A percentile compares a stretch with the other conserved stretches of the same genome.
Evolutionary conservation across 2,113 vertebrate genomes (phyloP).

Genomic region (Fregetta grallaria): DNA sequence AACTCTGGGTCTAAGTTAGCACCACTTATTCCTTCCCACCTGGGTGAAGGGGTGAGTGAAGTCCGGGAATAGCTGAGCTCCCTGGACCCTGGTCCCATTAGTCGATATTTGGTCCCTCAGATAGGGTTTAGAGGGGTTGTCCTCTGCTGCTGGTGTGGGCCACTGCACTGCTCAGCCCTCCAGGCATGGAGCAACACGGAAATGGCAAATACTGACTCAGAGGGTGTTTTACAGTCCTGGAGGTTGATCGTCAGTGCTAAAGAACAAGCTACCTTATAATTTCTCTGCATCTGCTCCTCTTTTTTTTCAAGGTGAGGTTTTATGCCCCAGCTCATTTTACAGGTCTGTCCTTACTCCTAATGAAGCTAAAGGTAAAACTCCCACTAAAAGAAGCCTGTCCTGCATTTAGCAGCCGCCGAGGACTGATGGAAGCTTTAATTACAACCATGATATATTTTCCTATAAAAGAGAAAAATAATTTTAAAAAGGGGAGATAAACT

Average conservation of each 20-base stretch:
- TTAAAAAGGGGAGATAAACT: not conserved
- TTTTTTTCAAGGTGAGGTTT: not conserved
- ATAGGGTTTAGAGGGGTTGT: not conserved
- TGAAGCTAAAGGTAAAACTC: not conserved
- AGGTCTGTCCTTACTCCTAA: not conserved
- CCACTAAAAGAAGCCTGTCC: not conserved
- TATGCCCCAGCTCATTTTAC: not conserved
- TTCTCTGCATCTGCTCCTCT: not conserved
- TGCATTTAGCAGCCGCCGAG: not conserved
- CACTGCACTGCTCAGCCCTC: not conserved
- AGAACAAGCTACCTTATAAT: not conserved
- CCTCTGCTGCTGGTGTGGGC: not conserved
- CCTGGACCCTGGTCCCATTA: not conserved
- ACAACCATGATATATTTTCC: not conserved
- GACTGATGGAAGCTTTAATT: not conserved
- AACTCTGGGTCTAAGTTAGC: not conserved
- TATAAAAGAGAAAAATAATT: not conserved
- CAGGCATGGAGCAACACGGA: fast-evolving
- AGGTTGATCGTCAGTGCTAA: not conserved
- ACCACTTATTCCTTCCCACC: not conserved
- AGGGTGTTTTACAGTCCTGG: not conserved
- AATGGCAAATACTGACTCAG: not conserved
- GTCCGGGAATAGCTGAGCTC: not conserved
- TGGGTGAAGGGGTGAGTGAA: not conserved
- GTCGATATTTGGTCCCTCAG: not conserved